Percentiles rank a stretch among this genome's conserved stretches.
phyloP scores from a whole-genome alignment of 2,797 vertebrate species.

The Coilia nasus region DNA sequence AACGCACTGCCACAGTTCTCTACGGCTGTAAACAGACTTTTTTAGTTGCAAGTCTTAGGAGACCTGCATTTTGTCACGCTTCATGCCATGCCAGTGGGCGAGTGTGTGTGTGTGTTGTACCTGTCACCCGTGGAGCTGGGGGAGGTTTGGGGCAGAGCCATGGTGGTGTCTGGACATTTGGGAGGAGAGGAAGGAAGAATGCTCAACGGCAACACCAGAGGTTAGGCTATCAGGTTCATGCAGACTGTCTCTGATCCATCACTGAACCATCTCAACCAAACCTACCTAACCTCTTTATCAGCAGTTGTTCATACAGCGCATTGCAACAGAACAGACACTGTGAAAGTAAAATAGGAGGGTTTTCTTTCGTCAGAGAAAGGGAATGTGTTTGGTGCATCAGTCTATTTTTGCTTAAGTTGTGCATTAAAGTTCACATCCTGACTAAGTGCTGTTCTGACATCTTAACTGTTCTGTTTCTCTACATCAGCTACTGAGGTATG shows the following conservation, averaged over 20 bases:
- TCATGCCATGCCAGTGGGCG: not conserved
- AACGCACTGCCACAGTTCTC: not conserved
- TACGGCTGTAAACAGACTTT: not conserved
- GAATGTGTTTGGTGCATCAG: not conserved
- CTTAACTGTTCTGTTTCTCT: not conserved
- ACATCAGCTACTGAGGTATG: not conserved
- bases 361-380: not conserved
- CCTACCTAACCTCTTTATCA: not conserved
- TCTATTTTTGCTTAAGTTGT: not conserved
- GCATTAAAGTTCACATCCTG: not conserved
- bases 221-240: not conserved
- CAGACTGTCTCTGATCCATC: not conserved
- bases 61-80: not conserved
- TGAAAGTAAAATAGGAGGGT: not conserved
- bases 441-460: not conserved
- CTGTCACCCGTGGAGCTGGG: conserved; percentile 73
- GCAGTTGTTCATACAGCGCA: not conserved
- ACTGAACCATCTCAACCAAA: not conserved
- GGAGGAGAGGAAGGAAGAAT: conserved; percentile 9
- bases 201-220: not conserved
- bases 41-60: conserved; percentile 1
- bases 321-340: not conserved
- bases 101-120: conserved; percentile 59
- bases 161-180: conserved; percentile 63
- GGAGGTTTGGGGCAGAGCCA: conserved; percentile 67